Evolutionary conservation across 2,888 invertebrate genomes (phyloP), one percentile per base, ranked within the genome.

Genomic region (Crematogaster levior): DNA sequence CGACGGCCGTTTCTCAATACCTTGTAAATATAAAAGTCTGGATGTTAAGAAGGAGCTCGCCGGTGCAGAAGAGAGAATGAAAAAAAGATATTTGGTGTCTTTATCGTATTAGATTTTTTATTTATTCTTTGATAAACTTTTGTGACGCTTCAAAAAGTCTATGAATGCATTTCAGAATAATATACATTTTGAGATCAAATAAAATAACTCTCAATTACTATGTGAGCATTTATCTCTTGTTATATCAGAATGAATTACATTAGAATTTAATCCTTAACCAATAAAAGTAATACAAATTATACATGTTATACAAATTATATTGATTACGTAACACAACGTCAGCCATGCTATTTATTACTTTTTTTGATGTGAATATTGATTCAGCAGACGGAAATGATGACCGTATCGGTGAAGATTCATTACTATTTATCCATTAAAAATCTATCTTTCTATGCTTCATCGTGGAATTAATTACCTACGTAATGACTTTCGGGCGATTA

Each of bases 21-120:
- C 93, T 92, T 91, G 92, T 92, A 91, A 93, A 93, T 93, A 93
- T 91, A 92, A 92, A 92, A 91, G 90, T 91, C 89, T 91, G 92
- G 92, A 93, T 92, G 92, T 93, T 88, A 91, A 91, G 92, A 89
- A 90, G 88, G 91, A 91, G 90, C 89, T 87, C 85, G 88, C 85
- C 79, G 84, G 58, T 18, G 6, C n/a, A 2, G 6, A n/a, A 18
- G 9, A 40, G 30, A 51, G 30, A 40, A 4, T 37, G 15, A 30
- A 40, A 12, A 27, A 24, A 7, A 75, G n/a, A 53, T 12, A 15
- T 53, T 66, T 43, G 10, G n/a, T 0, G 0, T 46, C n/a, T 68
- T 27, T n/a, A 40, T 40, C 4, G n/a, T 21, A 21, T 18, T 27
- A 43, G 18, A 18, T n/a, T 66, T 40, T 40, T 15, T 7, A 0